Base-by-base conservation (phyloP, 2,797 vertebrate genomes). In the Hippoglossus hippoglossus region DNA sequence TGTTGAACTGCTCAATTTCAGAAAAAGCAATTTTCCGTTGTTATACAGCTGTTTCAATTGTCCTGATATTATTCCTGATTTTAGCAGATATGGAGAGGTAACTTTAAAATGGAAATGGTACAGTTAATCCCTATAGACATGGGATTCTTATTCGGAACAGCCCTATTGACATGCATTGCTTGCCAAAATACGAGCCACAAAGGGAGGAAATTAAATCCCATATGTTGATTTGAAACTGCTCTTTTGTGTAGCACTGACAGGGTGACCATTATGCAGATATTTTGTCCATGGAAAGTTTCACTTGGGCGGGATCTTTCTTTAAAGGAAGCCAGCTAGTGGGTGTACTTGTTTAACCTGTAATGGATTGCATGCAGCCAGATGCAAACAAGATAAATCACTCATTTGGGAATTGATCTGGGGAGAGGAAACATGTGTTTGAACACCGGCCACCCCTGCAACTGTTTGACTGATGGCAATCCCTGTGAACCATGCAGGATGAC, bases 401-500 rank as follows among this genome's bases (percentile, higher is more conserved):
- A 81, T 52, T 74, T 61, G 58, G 51, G 57, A 71, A 22, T 6
- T 24, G 53, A 44, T n/a, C 24, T 58, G 10, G 36, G 65, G 51
- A 57, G 36, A 66, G 24, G 9, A 80, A 73, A 16, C 71, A 93
- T 92, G 89, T 93, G 88, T 67, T 62, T 86, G 57, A 87, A 82
- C 51, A 63, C 66, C n/a, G 56, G 58, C 19, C 65, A 25, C 19
- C 61, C 75, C 0, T 93, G 90, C 46, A 28, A 73, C n/a, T 93
- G 90, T 77, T 7, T 90, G 81, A 86, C 57, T 1, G 70, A 60
- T 0, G 90, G 79, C 0, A 67, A 64, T 71, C 68, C 54, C 1
- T 92, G 91, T 81, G 86, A 92, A 75, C 87, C 89, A 19, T 90
- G 91, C 67, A 92, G 83, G 75, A 93, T 93, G 87, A 93, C 80